Evolutionary conservation across 2,797 vertebrate genomes (phyloP).

Genomic region (Eulemur albifrons): DNA sequence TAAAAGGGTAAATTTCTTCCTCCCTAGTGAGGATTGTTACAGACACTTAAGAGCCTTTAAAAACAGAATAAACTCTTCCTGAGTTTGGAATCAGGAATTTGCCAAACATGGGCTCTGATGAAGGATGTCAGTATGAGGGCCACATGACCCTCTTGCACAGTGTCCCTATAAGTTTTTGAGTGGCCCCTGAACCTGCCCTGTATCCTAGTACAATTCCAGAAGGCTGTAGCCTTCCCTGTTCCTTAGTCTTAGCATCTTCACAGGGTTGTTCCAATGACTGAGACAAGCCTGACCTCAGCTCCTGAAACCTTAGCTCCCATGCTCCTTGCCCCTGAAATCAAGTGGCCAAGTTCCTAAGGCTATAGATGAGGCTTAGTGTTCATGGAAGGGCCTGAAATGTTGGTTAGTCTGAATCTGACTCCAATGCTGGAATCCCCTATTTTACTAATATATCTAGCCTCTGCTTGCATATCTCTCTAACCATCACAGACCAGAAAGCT

Average conservation of each 20-base stretch:
- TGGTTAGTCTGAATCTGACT: neutral
- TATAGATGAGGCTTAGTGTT: neutral
- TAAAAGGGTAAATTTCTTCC: constrained; percentile 26
- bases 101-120: neutral
- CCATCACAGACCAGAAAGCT: neutral
- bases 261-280: neutral
- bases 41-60: neutral
- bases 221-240: constrained; percentile 21
- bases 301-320: neutral
- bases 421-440: neutral
- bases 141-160: neutral
- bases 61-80: constrained; percentile 44
- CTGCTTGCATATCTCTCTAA: constrained; percentile 1
- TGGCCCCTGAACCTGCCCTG: neutral
- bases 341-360: neutral
- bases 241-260: constrained; percentile 31
- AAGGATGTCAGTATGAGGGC: neutral
- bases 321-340: neutral
- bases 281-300: constrained; percentile 2
- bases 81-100: constrained; percentile 44
- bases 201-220: neutral
- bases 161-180: constrained; percentile 25
- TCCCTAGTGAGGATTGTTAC: constrained; percentile 23
- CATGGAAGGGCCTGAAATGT: neutral
- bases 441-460: constrained; percentile 29